Base-by-base conservation (phyloP, 2,113 vertebrate species). In the Panthera uncia region DNA sequence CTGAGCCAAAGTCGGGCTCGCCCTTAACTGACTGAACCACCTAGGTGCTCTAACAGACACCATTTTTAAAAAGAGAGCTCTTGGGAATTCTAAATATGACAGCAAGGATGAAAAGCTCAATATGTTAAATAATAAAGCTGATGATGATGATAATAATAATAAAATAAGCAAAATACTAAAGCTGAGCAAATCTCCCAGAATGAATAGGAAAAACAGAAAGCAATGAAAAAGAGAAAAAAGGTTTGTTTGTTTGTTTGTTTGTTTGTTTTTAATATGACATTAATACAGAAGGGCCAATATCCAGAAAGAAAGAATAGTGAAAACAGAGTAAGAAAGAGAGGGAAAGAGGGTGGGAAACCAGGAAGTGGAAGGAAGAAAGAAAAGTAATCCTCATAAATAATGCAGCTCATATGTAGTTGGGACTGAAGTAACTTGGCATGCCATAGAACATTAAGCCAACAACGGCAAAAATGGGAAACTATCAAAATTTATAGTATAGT, bases 21-120 rank as follows among this genome's bases (percentile, higher is more conserved):
- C 57, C 23, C 57, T 61, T 61, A 23, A 61, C 57, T 7, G 19
- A 61, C 57, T 61, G 57, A 61, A 21, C 57, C 57, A 61, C 57
- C 57, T 21, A 23, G 7, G 21, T 19, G 7, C 19, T 61, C 21
- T 19, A 82, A 76, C 0, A 78, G 27, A 50, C 7, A 38, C 29
- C 69, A 78, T 38, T 86, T 85, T 93, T 93, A 16, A 31, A 94
- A 90, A 79, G 66, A 94, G 63, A 89, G 52, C 21, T 84, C 74
- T 91, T 88, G 13, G 57, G 27, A 84, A 85, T 80, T 93, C 45
- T 65, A 79, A 95, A 85, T 94, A 79, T 83, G 25, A 95, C 36
- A 89, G 55, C 31, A 97, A 71, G 79, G 23, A 88, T 81, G 15
- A 94, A 97, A 97, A 90, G 3, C 41, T 92, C 63, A 87, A 48